Evolutionary conservation across 64 coral and sea anemone genomes (phyloP), one percentile per base, ranked within the genome.

Genomic region (Stichodactyla mertensii): DNA sequence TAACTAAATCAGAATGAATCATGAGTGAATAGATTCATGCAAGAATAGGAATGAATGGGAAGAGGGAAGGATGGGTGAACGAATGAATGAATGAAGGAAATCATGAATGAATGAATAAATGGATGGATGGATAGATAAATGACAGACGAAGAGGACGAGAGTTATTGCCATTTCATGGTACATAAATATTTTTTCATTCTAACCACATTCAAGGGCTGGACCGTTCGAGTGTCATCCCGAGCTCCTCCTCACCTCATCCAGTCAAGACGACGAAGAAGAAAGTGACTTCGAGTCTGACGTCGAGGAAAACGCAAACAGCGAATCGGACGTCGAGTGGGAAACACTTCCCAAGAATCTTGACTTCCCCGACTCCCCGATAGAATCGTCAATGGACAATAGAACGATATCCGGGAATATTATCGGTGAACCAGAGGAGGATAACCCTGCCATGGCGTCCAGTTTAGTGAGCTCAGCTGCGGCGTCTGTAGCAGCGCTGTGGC

Each of bases 311-410:
- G 77, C 59, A 4, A 88, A 93, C 86, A 96, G 94, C 57, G 94
- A 96, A 78, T 92, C 94, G 52, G 94, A 96, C 60, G 80, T 91
- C 26, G 94, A 96, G 23, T 96, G 94, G 94, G 94, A 96, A 93
- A 96, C 88, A n/a, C 88, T 96, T 85, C 91, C 94, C n/a, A 27
- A 92, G 27, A 88, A 85, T 70, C 84, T 93, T 11, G 88, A 85
- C 55, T 13, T 85, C 27, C 83, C 83, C 8, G 83, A 55, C 15
- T 52, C 53, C 0, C 52, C 78, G 20, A 81, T 81, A 4, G 53
- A 53, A 18, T 9, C 78, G 55, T 81, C 78, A 9, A 52, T 20
- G 0, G 51, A 79, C 27, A 79, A 36, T 28, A 81, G 78, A 20
- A 52, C 4, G 52, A 81, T 31, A 4, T 11, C n/a, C 24, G 69